Conservation (phyloP, 1,140 invertebrate species). For the Rhizoglyphus robini region DNA sequence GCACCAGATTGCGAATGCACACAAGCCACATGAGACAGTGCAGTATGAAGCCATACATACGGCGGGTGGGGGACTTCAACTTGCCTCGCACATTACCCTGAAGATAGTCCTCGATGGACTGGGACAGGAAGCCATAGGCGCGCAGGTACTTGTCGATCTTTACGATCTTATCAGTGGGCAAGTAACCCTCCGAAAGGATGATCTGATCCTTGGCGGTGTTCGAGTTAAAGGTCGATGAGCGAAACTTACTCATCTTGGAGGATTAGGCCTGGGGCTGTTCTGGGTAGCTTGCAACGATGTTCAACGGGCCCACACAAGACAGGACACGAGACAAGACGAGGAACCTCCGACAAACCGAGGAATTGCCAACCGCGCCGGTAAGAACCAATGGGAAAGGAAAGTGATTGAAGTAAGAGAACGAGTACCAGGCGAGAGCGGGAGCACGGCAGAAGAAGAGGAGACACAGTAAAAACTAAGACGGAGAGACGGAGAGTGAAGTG, state of each 20-base stretch:
- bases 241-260: neutral
- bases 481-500: no score
- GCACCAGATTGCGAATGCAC: constrained; percentile 3
- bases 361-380: no score
- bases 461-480: no score
- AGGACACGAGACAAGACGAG: no score
- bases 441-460: no score
- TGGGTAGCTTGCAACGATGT: no score
- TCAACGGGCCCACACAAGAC: no score
- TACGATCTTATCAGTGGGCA: constrained; percentile 15
- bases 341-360: no score
- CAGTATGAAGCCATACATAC: constrained; percentile 12
- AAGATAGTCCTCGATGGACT: constrained; percentile 14
- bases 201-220: constrained; percentile 8
- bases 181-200: constrained; percentile 14
- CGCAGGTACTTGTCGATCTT: constrained; percentile 18
- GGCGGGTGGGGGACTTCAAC: neutral
- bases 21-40: neutral
- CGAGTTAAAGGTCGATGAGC: neutral
- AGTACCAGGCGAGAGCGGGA: no score
- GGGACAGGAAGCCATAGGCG: constrained; percentile 16
- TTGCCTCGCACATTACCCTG: constrained; percentile 15
- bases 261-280: no score
- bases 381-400: no score
- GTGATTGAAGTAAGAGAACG: no score